Conservation (phyloP, 2,888 invertebrate species). For the Agrotis puta region DNA sequence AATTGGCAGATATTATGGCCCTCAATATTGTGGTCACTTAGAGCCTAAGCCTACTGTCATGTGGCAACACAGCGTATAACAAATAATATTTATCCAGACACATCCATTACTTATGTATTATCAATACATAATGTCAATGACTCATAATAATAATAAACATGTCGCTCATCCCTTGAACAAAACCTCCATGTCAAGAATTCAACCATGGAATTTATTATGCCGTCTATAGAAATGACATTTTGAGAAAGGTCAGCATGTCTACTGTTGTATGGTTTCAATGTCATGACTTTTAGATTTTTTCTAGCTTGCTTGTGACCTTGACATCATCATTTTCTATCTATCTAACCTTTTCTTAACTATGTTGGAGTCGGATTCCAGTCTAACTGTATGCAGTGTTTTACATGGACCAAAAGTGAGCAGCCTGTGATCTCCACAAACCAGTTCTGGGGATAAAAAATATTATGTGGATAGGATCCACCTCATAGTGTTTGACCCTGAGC, state of each 20-base stretch:
- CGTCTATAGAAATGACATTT: constrained; percentile 10
- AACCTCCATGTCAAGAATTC: constrained; percentile 16
- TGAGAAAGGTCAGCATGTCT: constrained; percentile 26
- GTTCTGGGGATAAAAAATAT: too few relatives aligned
- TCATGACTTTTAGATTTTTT: neutral
- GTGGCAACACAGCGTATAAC: neutral
- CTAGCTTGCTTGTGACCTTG: neutral
- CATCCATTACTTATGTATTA: neutral
- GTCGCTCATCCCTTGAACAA: neutral
- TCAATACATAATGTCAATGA: neutral
- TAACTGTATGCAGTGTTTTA: neutral
- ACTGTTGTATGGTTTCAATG: neutral
- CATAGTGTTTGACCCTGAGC: too few relatives aligned
- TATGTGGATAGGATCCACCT: too few relatives aligned
- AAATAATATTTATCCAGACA: neutral
- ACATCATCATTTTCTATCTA: neutral
- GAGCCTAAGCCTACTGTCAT: too few relatives aligned
- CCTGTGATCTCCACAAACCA: neutral
- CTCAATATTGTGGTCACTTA: too few relatives aligned
- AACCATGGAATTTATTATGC: constrained; percentile 11
- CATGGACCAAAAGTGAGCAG: too few relatives aligned
- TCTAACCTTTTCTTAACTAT: neutral
- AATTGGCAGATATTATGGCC: too few relatives aligned
- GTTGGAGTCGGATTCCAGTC: neutral
- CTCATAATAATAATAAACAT: neutral